Base-by-base conservation (phyloP, 1,140 invertebrate genomes). In the Drosophila auraria region DNA sequence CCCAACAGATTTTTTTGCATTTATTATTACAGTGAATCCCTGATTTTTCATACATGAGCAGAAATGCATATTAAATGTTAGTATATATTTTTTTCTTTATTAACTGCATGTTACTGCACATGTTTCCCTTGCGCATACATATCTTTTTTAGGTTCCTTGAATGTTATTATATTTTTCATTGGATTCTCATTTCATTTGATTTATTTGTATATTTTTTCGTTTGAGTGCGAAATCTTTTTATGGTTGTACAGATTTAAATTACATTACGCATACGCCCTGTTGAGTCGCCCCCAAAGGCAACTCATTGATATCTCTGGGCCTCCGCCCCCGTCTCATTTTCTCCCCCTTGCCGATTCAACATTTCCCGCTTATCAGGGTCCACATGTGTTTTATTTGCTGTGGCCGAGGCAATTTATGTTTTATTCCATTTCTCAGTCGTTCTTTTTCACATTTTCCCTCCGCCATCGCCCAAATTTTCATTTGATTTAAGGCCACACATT, bases 401-500 rank as follows among this genome's bases (percentile, higher is more conserved):
- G 75, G 81, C 58, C 57, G 17, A 49, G 25, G 68, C 47, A 62
- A 45, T 71, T 74, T 74, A 59, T 73, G 64, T 69, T 72, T 40
- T 72, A n/a, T 64, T 54, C 49, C 33, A 30, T 30, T 30, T 20
- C 20, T 1, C n/a, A 30, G n/a, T 64, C 20, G n/a, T 44, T 65
- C 11, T 51, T 45, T 68, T 66, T 25, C 17, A 38, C 42, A 50
- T 50, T 50, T 42, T 51, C 33, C 33, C 53, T 38, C 1, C 8
- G 17, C 20, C 2, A 15, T 2, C 7, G 17, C 49, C 60, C n/a
- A 42, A 54, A 45, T 68, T 40, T 56, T 33, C 33, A 50, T 80
- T 83, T 89, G 86, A 89, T 89, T 84, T 90, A 90, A 79, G 74
- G 68, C 73, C 78, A 59, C 47, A 70, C 78, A 81, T 89, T 78